These are phyloP conservation scores for Drosophila buzzatii DNA, from an alignment of 2,888 invertebrate species.

Conservation along the genomic window DNA sequence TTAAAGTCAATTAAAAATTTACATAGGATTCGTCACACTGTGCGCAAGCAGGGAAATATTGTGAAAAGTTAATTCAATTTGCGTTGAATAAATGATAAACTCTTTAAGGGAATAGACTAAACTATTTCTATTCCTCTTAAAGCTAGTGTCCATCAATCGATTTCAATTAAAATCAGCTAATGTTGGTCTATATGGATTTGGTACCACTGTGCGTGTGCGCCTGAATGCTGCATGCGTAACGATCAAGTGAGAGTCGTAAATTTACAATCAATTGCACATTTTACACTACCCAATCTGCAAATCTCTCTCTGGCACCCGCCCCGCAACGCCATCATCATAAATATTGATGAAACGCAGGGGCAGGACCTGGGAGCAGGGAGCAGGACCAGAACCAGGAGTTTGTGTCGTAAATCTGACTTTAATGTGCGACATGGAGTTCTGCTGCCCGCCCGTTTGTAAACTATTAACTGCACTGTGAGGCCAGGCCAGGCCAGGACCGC, in stretches of 20 bases:
- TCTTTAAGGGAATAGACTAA: neutral
- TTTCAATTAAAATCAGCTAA: slow-evolving; percentile 31
- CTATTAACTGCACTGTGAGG: slow-evolving; percentile 70
- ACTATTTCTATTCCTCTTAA: neutral
- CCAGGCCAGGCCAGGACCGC: slow-evolving; percentile 16
- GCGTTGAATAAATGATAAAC: neutral
- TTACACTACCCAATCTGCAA: slow-evolving; percentile 49
- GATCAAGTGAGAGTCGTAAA: slow-evolving; percentile 39
- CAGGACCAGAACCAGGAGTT: slow-evolving; percentile 8
- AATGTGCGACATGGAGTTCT: slow-evolving; percentile 48
- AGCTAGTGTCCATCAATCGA: neutral
- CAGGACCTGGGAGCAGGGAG: neutral
- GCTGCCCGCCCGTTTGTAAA: slow-evolving; percentile 34
- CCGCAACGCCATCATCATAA: slow-evolving; percentile 60
- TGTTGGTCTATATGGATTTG: slow-evolving; percentile 20
- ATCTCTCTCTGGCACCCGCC: slow-evolving; percentile 25
- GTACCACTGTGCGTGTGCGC: slow-evolving; percentile 32
- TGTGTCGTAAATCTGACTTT: slow-evolving; percentile 60
- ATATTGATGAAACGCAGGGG: slow-evolving; percentile 60
- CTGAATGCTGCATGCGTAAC: slow-evolving; percentile 14
- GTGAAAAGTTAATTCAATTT: neutral
- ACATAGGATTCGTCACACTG: neutral
- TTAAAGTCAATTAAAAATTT: neutral
- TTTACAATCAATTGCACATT: slow-evolving; percentile 62
- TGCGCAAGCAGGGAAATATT: neutral